Evolutionary conservation across 2,113 vertebrate species (phyloP).

Genomic region (Sigmodon hispidus): DNA sequence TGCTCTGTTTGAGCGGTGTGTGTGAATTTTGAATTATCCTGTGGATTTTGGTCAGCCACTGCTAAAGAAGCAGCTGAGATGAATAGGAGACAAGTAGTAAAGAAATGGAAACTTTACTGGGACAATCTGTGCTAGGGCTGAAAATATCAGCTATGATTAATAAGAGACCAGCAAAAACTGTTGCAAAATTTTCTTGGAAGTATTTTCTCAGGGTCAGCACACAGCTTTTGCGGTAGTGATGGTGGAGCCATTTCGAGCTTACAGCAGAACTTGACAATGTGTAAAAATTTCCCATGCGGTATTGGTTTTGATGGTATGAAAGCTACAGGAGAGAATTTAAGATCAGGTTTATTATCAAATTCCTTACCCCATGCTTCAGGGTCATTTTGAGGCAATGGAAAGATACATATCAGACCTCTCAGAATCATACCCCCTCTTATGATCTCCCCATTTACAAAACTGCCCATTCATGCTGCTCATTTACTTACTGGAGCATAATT

Average conservation of each 20-base stretch:
- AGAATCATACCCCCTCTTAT: no score
- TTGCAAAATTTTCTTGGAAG: background rate
- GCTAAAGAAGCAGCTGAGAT: background rate
- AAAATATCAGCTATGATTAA: background rate
- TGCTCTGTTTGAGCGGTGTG: background rate
- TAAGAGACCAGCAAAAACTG: background rate
- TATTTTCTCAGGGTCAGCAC: background rate
- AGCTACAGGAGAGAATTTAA: background rate
- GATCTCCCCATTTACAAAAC: no score
- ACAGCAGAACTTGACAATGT: background rate
- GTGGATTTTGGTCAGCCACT: background rate
- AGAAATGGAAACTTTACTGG: background rate
- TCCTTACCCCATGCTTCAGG: no score
- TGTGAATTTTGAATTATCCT: background rate
- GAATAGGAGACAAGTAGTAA: background rate
- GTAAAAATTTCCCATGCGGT: background rate
- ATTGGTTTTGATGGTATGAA: background rate
- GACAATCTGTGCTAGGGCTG: background rate
- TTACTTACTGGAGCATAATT: no score
- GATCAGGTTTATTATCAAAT: no score
- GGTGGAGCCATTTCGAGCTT: background rate
- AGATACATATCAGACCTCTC: no score
- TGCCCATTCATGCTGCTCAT: no score
- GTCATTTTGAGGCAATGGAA: no score
- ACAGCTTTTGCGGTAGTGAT: background rate